Percentiles rank a stretch among this genome's conserved stretches.
phyloP scores from a whole-genome alignment of 1,140 invertebrate genomes.

The Battus philenor region DNA sequence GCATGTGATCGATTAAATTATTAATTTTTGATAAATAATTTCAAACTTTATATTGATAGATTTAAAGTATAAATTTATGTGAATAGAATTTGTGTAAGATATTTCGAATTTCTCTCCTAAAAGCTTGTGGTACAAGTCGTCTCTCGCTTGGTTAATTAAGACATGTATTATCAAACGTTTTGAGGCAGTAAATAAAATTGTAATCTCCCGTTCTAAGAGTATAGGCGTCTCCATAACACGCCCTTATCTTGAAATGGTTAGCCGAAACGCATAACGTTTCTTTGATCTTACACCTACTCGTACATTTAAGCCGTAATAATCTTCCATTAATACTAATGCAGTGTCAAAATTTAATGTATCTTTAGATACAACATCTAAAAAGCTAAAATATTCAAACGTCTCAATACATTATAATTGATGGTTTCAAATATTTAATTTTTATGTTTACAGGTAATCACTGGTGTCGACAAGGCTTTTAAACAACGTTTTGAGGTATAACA shows the following conservation, averaged over 20 bases:
- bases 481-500: conserved; percentile 1
- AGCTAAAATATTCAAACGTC: conserved; percentile 35
- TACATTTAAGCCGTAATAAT: conserved; percentile 58
- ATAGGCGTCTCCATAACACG: conserved; percentile 64
- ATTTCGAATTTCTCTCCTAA: conserved; percentile 17
- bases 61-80: conserved; percentile 28
- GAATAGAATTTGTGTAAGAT: conserved; percentile 16
- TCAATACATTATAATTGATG: conserved; percentile 20
- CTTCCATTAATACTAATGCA: conserved; percentile 67
- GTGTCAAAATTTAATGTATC: conserved; percentile 70
- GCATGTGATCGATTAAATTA: conserved; percentile 20
- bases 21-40: conserved; percentile 14
- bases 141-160: conserved; percentile 71
- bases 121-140: conserved; percentile 37
- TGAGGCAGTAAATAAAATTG: conserved; percentile 71
- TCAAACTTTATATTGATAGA: conserved; percentile 14
- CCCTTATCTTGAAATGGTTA: conserved; percentile 61
- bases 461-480: background rate
- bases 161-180: conserved; percentile 74
- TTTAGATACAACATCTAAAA: conserved; percentile 42
- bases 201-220: conserved; percentile 61
- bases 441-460: conserved; percentile 23
- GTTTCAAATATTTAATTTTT: conserved; percentile 10
- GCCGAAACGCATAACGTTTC: conserved; percentile 56
- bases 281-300: conserved; percentile 68